These are phyloP conservation scores for Portevinia maculata DNA, from an alignment of 2,888 invertebrate species.

Conservation along the genomic window DNA sequence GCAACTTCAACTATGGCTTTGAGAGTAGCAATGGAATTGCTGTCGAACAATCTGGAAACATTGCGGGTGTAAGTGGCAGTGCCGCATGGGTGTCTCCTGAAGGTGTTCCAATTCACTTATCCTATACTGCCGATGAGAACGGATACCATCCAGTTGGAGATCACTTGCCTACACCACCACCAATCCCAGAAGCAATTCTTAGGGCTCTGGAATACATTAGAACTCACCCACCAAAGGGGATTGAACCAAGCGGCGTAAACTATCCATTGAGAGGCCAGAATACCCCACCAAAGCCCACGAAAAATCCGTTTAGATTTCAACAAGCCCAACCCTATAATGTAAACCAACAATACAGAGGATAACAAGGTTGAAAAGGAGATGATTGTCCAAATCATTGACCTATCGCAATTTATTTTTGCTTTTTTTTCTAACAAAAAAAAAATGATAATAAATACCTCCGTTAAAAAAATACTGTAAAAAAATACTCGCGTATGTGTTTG, in stretches of 20 bases:
- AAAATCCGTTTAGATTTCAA: neutral
- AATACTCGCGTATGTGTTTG: no score
- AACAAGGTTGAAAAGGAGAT: conserved; percentile 1
- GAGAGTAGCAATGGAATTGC: conserved; percentile 86
- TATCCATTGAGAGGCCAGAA: neutral
- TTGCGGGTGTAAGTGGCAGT: conserved; percentile 84
- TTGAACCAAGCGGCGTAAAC: no score
- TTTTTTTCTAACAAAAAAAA: neutral
- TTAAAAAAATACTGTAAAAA: no score
- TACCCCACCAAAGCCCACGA: neutral
- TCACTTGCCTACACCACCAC: conserved; percentile 83
- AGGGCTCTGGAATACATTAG: conserved; percentile 84
- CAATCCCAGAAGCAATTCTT: conserved; percentile 84
- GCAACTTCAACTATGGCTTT: conserved; percentile 82
- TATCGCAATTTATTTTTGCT: neutral
- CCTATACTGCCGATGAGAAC: conserved; percentile 85
- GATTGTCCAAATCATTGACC: conserved; percentile 1
- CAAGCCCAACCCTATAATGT: neutral
- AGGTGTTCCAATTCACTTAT: conserved; percentile 82
- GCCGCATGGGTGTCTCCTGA: conserved; percentile 84
- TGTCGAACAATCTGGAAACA: conserved; percentile 84
- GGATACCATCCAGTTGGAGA: conserved; percentile 84
- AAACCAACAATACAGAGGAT: conserved; percentile 3
- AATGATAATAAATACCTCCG: neutral
- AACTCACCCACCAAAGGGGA: conserved; percentile 80